Percentiles rank a stretch among this genome's conserved stretches.
Conservation (phyloP, 2,797 vertebrate species). For the Rhyacichthys aspro region DNA sequence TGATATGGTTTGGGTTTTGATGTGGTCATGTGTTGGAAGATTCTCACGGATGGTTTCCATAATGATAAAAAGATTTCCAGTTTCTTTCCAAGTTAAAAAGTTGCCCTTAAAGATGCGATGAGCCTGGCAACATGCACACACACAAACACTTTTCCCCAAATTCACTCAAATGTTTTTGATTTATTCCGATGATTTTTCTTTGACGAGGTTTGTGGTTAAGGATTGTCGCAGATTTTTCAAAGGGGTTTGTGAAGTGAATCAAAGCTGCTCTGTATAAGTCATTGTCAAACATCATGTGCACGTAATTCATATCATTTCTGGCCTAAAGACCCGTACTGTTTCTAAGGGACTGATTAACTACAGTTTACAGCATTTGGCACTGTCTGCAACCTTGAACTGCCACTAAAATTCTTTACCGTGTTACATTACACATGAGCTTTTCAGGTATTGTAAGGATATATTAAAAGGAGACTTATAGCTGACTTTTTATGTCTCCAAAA, state of each 20-base stretch:
- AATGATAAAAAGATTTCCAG: slow-evolving; percentile 67
- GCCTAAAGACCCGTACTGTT: slow-evolving; percentile 16
- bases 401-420: not conserved
- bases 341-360: slow-evolving; percentile 9
- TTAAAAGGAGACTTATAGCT: too few species aligned
- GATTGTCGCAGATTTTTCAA: slow-evolving; percentile 62
- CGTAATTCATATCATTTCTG: slow-evolving; percentile 25
- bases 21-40: slow-evolving; percentile 68
- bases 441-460: too few species aligned
- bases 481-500: too few species aligned
- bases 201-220: slow-evolving; percentile 57
- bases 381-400: not conserved
- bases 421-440: not conserved
- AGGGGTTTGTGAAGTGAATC: slow-evolving; percentile 60
- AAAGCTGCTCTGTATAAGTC: slow-evolving; percentile 53
- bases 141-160: slow-evolving; percentile 14
- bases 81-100: slow-evolving; percentile 41
- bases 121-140: slow-evolving; percentile 17
- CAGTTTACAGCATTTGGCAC: not conserved
- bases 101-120: slow-evolving; percentile 35
- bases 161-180: slow-evolving; percentile 66
- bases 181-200: slow-evolving; percentile 59
- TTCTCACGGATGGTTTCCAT: slow-evolving; percentile 76
- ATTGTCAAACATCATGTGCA: slow-evolving; percentile 38
- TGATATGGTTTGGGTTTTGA: slow-evolving; percentile 74